Base-by-base conservation (phyloP, 1,140 invertebrate genomes). In the Drosophila jambulina region DNA sequence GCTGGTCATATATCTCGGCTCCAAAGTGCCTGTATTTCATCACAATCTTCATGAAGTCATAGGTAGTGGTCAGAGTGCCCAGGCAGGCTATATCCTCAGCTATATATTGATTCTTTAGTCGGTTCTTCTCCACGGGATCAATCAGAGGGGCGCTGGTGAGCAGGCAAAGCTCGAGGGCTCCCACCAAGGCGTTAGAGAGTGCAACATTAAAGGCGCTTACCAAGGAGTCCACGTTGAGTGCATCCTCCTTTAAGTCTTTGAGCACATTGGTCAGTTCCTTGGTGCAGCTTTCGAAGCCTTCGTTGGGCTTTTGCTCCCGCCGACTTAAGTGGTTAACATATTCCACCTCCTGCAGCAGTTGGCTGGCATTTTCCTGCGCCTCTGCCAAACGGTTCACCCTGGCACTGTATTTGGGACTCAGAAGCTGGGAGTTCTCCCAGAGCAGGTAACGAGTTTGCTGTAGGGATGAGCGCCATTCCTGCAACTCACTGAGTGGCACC, bases 91-190 rank as follows among this genome's bases (percentile, higher is more conserved):
- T 94, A 77, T 97, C 96, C 83, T 97, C 95, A 15, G 94, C 88
- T 13, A 95, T 91, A 61, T 97, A 96, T 48, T 94, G 87, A 7
- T 95, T 93, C 91, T 96, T 96, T 0, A 97, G 86, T 2, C 94
- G 93, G 42, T 95, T 94, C 87, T 97, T 97, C 49, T 96, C 94
- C 0, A 96, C 95, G 2, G 96, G 96, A 93, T 98, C 97, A 19
- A 97, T 95, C 2, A 94, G 82, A 0, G 94, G 92, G 1, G 95
- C 77, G 78, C 94, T 93, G 0, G 93, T 94, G n/a, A 94, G 71
- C 23, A 94, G 64, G 19, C 92, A 93, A 6, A 94, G 62, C 78
- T 94, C 90, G 3, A 93, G 68, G 6, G 91, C 92, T 34, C 91
- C 92, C 53, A 91, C 69, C 1, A 93, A 29, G 15, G 75, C 71